Evolutionary conservation across 2,888 invertebrate species (phyloP).

Genomic region (Chrysomela aeneicollis): DNA sequence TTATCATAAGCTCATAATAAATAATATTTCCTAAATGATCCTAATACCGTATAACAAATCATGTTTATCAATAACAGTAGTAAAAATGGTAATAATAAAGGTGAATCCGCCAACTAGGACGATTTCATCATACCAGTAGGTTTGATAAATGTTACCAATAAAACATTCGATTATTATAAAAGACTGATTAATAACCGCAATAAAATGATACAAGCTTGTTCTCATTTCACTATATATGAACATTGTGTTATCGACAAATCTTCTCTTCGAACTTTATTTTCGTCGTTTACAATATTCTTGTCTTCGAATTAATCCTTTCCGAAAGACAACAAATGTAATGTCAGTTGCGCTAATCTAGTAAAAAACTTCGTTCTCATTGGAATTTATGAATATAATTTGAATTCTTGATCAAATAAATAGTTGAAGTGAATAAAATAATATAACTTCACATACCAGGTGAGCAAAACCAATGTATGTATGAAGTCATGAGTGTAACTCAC

Average conservation of each 20-base stretch:
- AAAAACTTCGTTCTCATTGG: background rate
- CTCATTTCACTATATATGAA: background rate
- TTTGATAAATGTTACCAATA: background rate
- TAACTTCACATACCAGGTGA: too few relatives aligned
- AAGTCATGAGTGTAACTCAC: too few relatives aligned
- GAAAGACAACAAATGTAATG: background rate
- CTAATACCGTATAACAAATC: background rate
- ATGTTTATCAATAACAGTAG: background rate
- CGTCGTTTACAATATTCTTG: slow-evolving; percentile 3
- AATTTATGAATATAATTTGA: background rate
- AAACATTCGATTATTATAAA: slow-evolving; percentile 1
- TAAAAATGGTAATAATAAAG: background rate
- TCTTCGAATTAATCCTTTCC: background rate
- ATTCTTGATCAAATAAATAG: too few relatives aligned
- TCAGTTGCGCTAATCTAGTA: background rate
- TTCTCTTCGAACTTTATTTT: slow-evolving; percentile 1
- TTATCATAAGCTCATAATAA: background rate
- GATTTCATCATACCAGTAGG: background rate
- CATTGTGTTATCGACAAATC: slow-evolving; percentile 1
- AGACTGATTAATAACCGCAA: slow-evolving; percentile 13
- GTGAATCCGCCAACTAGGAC: slow-evolving; percentile 1
- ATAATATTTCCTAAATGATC: background rate
- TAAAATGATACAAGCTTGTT: slow-evolving; percentile 13
- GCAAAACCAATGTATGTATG: too few relatives aligned
- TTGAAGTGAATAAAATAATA: too few relatives aligned